A percentile compares a stretch with the other conserved stretches of the same genome.
phyloP scores from a whole-genome alignment of 2,888 invertebrate genomes.

The Ceraclea dissimilis region DNA sequence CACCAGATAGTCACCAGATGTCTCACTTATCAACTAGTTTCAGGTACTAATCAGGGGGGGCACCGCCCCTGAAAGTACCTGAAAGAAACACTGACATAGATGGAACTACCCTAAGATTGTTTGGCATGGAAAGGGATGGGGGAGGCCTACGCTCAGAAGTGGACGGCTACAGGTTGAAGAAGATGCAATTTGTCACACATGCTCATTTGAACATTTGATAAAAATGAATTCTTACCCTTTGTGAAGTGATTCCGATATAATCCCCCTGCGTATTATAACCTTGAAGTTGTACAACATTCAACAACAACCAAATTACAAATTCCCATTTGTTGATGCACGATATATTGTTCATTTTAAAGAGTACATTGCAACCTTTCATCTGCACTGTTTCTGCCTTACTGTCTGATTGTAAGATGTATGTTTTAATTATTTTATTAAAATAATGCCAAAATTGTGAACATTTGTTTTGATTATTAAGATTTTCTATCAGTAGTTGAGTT shows the following conservation, averaged over 20 bases:
- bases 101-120: too few species aligned
- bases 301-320: slow-evolving; percentile 42
- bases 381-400: slow-evolving; percentile 14
- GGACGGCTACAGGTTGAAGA: too few species aligned
- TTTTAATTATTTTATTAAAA: slow-evolving; percentile 34
- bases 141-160: too few species aligned
- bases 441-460: slow-evolving; percentile 41
- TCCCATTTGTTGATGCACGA: slow-evolving; percentile 33
- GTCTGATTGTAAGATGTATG: slow-evolving; percentile 31
- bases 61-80: too few species aligned
- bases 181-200: too few species aligned
- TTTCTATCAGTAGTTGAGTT: slow-evolving; percentile 39
- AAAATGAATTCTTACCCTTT: slow-evolving; percentile 14
- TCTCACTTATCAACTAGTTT: too few species aligned
- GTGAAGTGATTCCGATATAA: slow-evolving; percentile 29
- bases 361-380: slow-evolving; percentile 24
- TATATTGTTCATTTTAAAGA: slow-evolving; percentile 23
- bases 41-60: too few species aligned
- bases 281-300: slow-evolving; percentile 39
- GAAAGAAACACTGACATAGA: too few species aligned
- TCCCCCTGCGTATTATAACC: slow-evolving; percentile 35
- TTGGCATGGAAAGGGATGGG: too few species aligned
- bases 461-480: slow-evolving; percentile 29
- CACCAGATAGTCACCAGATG: too few species aligned
- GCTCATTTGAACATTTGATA: not conserved